Conservation (phyloP, 2,113 vertebrate species). For the Psittacula cyanocephala region DNA sequence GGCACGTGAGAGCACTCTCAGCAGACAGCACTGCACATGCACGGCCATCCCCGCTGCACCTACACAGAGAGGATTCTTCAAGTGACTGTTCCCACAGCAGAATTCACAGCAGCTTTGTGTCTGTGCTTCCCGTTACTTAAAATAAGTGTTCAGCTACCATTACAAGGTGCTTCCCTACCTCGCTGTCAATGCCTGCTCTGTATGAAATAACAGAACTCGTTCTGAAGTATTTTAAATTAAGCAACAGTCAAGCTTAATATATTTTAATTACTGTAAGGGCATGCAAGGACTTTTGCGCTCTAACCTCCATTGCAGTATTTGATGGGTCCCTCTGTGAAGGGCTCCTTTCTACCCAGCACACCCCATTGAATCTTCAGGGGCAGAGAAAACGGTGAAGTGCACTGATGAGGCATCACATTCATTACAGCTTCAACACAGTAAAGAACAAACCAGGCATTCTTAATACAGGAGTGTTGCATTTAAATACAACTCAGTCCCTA, state of each 20-base stretch:
- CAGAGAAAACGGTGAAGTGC: background rate
- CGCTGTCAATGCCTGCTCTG: background rate
- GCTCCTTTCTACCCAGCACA: background rate
- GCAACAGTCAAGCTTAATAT: background rate
- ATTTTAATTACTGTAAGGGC: background rate
- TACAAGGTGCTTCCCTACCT: background rate
- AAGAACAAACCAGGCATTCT: background rate
- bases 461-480: background rate
- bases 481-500: background rate
- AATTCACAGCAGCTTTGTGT: background rate
- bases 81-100: fast-evolving
- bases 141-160: fast-evolving
- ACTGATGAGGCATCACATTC: background rate
- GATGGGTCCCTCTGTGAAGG: background rate
- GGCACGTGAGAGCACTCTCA: fast-evolving
- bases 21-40: fast-evolving
- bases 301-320: fast-evolving
- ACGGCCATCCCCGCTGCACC: background rate
- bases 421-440: background rate
- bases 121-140: background rate
- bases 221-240: background rate
- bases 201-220: background rate
- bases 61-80: fast-evolving
- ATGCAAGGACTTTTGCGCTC: background rate
- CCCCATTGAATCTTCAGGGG: background rate